Evolutionary conservation across 1,140 invertebrate genomes (phyloP).

Genomic region (Achroia grisella): DNA sequence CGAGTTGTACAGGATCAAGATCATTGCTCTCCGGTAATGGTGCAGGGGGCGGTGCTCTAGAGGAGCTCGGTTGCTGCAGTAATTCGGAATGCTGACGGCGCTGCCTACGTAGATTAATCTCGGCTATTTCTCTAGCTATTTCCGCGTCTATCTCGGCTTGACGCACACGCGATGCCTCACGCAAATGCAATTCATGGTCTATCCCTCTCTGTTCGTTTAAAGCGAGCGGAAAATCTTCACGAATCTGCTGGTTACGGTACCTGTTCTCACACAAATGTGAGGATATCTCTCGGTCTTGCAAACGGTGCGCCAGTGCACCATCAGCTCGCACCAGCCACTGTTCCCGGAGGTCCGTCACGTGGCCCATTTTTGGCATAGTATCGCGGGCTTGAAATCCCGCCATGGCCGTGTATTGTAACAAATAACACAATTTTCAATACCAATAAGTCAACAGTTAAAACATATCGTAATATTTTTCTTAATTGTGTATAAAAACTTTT

Average conservation of each 20-base stretch:
- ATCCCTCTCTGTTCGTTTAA: conserved; percentile 81
- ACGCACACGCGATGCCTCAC: conserved; percentile 39
- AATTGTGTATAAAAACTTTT: conserved; percentile 10
- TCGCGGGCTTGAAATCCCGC: conserved; percentile 49
- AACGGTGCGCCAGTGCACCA: conserved; percentile 88
- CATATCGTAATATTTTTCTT: conserved; percentile 14
- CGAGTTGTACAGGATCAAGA: conserved; percentile 67
- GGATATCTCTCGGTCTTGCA: conserved; percentile 93
- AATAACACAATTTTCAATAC: conserved; percentile 17
- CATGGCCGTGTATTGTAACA: conserved; percentile 34
- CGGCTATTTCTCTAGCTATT: conserved; percentile 59
- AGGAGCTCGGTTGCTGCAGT: conserved; percentile 40
- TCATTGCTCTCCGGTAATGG: conserved; percentile 24
- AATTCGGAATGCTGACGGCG: conserved; percentile 32
- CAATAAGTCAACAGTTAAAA: neutral
- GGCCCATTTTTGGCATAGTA: conserved; percentile 66
- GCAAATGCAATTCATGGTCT: conserved; percentile 47
- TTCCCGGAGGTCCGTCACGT: conserved; percentile 58
- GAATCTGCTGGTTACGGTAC: conserved; percentile 88
- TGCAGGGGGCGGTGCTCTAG: conserved; percentile 22
- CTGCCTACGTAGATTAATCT: conserved; percentile 54
- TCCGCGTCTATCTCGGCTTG: conserved; percentile 61
- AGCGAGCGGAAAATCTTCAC: conserved; percentile 91
- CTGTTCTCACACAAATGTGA: conserved; percentile 89
- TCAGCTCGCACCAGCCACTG: conserved; percentile 95